Evolutionary conservation across 1,140 invertebrate genomes (phyloP).

Genomic region (Camponotus pennsylvanicus): DNA sequence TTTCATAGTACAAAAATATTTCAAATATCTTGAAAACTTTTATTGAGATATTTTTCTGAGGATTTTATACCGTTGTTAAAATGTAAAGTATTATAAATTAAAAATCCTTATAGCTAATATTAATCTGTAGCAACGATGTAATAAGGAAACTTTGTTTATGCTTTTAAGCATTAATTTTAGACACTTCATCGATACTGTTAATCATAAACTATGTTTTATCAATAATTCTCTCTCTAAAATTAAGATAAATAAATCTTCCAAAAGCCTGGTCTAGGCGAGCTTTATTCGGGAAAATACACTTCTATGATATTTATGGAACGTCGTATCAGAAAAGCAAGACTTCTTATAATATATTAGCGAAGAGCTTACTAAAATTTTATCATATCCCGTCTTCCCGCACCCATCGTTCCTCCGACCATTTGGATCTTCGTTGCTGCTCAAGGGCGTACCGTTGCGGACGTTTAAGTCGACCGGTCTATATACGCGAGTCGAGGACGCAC

Average conservation of each 20-base stretch:
- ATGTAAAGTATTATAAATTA: background rate
- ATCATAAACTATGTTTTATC: background rate
- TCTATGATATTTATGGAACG: background rate
- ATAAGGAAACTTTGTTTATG: background rate
- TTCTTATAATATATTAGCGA: background rate
- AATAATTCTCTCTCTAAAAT: background rate
- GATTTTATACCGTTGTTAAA: background rate
- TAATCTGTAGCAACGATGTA: background rate
- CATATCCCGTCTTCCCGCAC: background rate
- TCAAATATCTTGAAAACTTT: background rate
- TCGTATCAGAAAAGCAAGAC: background rate
- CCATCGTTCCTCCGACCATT: background rate
- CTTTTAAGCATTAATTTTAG: background rate
- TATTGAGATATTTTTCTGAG: background rate
- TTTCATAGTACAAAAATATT: background rate
- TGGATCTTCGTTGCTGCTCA: background rate
- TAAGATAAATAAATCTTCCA: background rate
- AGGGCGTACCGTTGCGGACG: slow-evolving; percentile 9
- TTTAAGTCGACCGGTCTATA: slow-evolving; percentile 30
- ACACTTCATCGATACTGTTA: background rate
- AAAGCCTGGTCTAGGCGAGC: background rate
- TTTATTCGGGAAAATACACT: background rate
- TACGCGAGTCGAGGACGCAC: slow-evolving; percentile 64
- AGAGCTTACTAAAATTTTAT: slow-evolving; percentile 8
- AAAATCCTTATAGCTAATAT: background rate